Evolutionary conservation across 2,888 invertebrate species (phyloP), one percentile per base, ranked within the genome.

Genomic region (Agrochola lychnidis): DNA sequence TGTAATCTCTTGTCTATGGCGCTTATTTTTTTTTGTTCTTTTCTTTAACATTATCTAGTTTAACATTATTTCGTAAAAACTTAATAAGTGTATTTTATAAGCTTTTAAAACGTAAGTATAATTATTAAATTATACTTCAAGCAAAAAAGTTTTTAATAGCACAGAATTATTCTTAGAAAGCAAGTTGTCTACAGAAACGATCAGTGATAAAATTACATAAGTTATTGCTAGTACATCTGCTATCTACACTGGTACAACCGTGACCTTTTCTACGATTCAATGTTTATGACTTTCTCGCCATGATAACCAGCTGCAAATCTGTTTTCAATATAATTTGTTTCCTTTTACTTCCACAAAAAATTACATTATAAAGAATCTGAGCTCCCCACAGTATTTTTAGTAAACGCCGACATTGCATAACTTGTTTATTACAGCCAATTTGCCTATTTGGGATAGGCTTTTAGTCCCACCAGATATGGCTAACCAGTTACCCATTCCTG

Each of bases 1-100:
- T 81, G 76, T 81, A 81, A 86, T 82, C 73, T 22, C 78, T 83
- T 79, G 79, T 86, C 78, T 87, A 77, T 71, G 79, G 67, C 67
- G 59, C 71, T 81, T 75, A 70, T 62, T 4, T 57, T 76, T 74
- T 74, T 84, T 36, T 71, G 45, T 68, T 68, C 19, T 78, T 72
- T 73, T 77, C 59, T 76, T 78, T 30, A 2, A 30, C 30, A 61
- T 84, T 67, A 62, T 53, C 30, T 30, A 64, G 56, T 82, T 78
- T 63, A 71, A 71, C 56, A 64, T 76, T 45, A 67, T 77, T 76
- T 73, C 69, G 62, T 70, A n/a, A 59, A 64, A 68, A 30, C 45
- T 22, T 51, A 70, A 59, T 56, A 6, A 53, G 10, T 42, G 45
- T 63, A 57, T 40, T 64, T 67, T 63, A 72, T 14, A 67, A 66